phyloP scores from a whole-genome alignment of 2,888 invertebrate genomes.

The Ormyrus rosae region DNA sequence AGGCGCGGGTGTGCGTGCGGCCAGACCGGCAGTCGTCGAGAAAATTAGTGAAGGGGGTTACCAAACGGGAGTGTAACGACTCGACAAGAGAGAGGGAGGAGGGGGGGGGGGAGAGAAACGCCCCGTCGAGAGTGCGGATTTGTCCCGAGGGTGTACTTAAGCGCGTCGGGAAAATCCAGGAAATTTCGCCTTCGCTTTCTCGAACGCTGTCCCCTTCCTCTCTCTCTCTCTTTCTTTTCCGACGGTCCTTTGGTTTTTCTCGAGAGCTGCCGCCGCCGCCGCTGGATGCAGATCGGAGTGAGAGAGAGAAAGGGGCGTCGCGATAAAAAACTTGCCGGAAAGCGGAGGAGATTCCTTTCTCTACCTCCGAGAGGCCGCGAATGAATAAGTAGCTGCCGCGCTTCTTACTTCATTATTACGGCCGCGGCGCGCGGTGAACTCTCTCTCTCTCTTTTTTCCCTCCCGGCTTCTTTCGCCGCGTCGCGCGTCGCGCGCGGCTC shows the following conservation, averaged over 20 bases:
- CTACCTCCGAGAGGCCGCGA: neutral
- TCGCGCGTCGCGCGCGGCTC: too few species aligned
- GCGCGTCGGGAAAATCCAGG: conserved; percentile 62
- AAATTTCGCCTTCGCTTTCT: conserved; percentile 62
- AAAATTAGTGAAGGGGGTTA: conserved; percentile 61
- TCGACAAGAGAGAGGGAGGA: conserved; percentile 21
- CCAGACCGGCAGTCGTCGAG: conserved; percentile 21
- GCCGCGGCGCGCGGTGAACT: too few species aligned
- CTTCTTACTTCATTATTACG: conserved; percentile 20
- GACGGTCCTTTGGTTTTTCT: conserved; percentile 55
- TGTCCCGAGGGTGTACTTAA: conserved; percentile 71
- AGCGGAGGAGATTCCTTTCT: neutral
- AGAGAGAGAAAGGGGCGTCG: neutral
- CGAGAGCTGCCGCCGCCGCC: neutral
- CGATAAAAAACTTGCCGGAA: conserved; percentile 14
- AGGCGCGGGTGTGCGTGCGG: conserved; percentile 43
- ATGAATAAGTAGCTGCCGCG: conserved; percentile 17
- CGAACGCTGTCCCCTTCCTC: conserved; percentile 4
- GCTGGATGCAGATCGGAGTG: neutral
- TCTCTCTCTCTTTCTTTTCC: conserved; percentile 49
- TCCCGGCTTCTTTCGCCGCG: neutral
- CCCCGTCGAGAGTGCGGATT: conserved; percentile 69
- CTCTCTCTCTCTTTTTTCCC: neutral
- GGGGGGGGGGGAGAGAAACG: conserved; percentile 60
- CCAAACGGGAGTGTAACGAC: conserved; percentile 56